Conservation (phyloP, 2,888 invertebrate genomes). For the Pseudanteris insignis region DNA sequence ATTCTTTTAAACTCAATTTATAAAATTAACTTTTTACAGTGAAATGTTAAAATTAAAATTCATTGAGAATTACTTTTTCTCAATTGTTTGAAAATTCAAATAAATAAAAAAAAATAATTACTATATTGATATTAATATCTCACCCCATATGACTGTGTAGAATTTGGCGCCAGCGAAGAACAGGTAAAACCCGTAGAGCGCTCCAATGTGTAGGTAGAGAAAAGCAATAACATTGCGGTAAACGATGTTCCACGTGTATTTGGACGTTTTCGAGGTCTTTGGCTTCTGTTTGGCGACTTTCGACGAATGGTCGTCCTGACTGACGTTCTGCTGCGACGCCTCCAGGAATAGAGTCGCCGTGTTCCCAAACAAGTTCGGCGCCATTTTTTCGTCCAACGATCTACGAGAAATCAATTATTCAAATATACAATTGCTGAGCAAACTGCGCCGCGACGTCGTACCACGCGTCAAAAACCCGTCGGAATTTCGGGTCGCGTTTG, state of each 20-base stretch:
- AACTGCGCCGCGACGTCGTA: slow-evolving; percentile 7
- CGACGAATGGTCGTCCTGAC: slow-evolving; percentile 53
- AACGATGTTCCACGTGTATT: slow-evolving; percentile 74
- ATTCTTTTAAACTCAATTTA: too few species aligned
- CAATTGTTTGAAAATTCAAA: too few species aligned
- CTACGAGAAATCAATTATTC: slow-evolving; percentile 48
- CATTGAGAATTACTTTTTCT: neutral
- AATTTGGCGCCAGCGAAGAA: slow-evolving; percentile 67
- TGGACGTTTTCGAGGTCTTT: slow-evolving; percentile 43
- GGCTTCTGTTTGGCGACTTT: slow-evolving; percentile 46
- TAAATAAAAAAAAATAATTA: too few species aligned
- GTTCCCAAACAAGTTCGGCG: slow-evolving; percentile 72
- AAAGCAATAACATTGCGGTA: slow-evolving; percentile 84
- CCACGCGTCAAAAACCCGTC: slow-evolving; percentile 9
- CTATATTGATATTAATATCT: slow-evolving; percentile 39
- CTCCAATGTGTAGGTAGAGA: slow-evolving; percentile 74
- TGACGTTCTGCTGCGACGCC: slow-evolving; percentile 59
- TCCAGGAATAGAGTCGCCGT: slow-evolving; percentile 69
- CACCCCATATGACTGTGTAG: slow-evolving; percentile 70
- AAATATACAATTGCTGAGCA: slow-evolving; percentile 20
- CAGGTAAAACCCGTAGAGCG: slow-evolving; percentile 74
- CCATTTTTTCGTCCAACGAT: slow-evolving; percentile 66
- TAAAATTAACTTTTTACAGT: too few species aligned
- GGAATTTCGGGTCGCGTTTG: too few species aligned
- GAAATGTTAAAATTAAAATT: too few species aligned